Evolutionary conservation across 2,888 invertebrate species (phyloP), one percentile per base, ranked within the genome.

Genomic region (Leuctra nigra): DNA sequence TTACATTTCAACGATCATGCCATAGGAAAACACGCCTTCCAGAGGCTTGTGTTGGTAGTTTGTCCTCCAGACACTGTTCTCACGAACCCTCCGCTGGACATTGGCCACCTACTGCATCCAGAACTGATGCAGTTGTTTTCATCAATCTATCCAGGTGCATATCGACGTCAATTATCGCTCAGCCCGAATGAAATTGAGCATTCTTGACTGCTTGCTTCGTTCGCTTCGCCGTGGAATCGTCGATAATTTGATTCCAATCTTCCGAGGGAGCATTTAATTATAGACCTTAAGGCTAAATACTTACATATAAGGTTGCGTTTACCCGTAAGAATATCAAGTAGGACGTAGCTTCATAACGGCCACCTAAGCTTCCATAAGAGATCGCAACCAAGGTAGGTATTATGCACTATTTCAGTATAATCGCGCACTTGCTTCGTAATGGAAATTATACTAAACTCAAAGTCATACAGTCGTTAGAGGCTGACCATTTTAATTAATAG

Each of bases 231-330:
- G 18, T 24, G 54, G 14, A 41, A n/a, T n/a, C n/a, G n/a, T 53
- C 35, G 55, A 58, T 58, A 58, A 58, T 58, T 58, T 58, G 58
- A 58, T 58, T 58, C 58, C 58, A 58, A 58, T 58, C 58, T 58
- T 44, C 35, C 16, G 36, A 29, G 48, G 58, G 50, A 50, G 53
- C 54, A 55, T 50, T 47, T 58, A 58, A 58, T 58, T 58, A 58
- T 47, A 58, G 58, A 50, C 53, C 57, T 47, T 24, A 54, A 54
- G 48, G 53, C 47, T 53, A 54, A 38, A 36, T 46, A 44, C 47
- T 52, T 53, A 53, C 46, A 56, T 46, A 53, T 36, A 38, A 16
- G 50, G 41, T 18, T 41, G 50, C 50, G n/a, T n/a, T n/a, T 50
- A 7, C 20, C 36, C 33, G 29, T 18, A 35, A 54, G 57, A 53